Evolutionary conservation across 2,113 vertebrate species (phyloP).

Genomic region (rat (Rattus norvegicus)): DNA sequence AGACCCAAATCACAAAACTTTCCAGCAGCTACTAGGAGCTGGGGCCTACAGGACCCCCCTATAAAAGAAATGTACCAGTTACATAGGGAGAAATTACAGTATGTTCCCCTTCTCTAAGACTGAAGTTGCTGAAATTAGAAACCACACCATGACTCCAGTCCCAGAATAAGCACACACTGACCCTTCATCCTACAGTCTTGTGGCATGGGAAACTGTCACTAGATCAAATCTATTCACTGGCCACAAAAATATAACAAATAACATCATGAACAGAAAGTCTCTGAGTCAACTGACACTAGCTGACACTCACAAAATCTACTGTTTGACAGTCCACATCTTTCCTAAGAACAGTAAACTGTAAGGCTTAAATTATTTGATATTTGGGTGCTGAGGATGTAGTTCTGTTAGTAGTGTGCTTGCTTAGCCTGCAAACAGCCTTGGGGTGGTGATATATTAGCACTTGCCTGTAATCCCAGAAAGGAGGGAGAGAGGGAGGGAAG

Average conservation of each 20-base stretch:
- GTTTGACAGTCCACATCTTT: not conserved
- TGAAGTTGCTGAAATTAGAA: constrained; percentile 36
- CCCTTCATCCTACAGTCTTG: not conserved
- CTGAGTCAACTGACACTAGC: constrained; percentile 49
- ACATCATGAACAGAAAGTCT: not conserved
- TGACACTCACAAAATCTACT: not conserved
- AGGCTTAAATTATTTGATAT: constrained; percentile 6
- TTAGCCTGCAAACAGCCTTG: not conserved
- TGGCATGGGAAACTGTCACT: not conserved
- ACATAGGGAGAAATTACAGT: not conserved
- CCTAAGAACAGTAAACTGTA: not conserved
- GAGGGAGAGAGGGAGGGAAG: not conserved
- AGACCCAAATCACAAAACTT: constrained; percentile 20
- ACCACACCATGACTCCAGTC: constrained; percentile 6
- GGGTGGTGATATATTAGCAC: not conserved
- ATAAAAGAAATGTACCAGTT: constrained; percentile 47
- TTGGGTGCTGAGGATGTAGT: not conserved
- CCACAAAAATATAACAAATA: constrained; percentile 44
- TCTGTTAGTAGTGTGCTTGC: not conserved
- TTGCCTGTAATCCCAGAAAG: not conserved
- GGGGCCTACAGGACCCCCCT: not conserved
- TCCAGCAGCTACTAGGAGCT: not conserved
- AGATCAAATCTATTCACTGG: constrained; percentile 5
- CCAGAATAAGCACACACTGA: not conserved
- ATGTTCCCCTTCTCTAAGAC: constrained; percentile 33